phyloP scores from a whole-genome alignment of 2,113 vertebrate genomes.

The Plecotus auritus region DNA sequence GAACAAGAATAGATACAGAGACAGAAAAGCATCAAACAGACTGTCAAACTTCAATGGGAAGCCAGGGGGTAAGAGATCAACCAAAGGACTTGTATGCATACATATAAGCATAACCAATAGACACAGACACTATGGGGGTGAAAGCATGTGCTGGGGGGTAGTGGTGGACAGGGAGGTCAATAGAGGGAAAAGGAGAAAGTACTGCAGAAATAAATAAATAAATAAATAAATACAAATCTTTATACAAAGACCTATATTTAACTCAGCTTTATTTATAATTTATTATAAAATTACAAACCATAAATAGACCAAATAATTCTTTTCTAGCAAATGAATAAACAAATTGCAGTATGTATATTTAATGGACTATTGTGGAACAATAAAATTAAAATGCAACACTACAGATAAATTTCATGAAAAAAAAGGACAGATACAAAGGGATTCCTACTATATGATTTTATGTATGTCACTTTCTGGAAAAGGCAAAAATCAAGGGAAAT shows the following conservation, averaged over 20 bases:
- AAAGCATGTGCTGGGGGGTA: too few species aligned
- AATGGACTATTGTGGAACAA: neutral
- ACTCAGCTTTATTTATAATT: neutral
- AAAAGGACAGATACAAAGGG: neutral
- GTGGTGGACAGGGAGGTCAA: too few species aligned
- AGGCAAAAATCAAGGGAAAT: neutral
- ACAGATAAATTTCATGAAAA: neutral
- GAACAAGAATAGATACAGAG: too few species aligned
- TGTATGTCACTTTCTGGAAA: neutral
- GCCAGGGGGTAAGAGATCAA: too few species aligned
- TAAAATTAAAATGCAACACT: neutral
- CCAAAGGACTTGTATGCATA: too few species aligned
- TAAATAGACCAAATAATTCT: neutral
- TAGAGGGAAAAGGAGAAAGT: too few species aligned
- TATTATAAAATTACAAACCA: neutral
- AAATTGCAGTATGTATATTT: neutral
- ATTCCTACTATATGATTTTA: neutral
- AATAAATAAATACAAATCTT: neutral
- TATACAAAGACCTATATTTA: neutral
- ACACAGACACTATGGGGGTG: too few species aligned
- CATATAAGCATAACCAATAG: too few species aligned
- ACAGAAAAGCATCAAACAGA: too few species aligned
- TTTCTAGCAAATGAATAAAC: neutral
- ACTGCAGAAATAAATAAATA: neutral
- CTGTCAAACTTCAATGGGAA: too few species aligned